Base-by-base conservation (phyloP, 2,888 invertebrate species). In the Tholera decimalis region DNA sequence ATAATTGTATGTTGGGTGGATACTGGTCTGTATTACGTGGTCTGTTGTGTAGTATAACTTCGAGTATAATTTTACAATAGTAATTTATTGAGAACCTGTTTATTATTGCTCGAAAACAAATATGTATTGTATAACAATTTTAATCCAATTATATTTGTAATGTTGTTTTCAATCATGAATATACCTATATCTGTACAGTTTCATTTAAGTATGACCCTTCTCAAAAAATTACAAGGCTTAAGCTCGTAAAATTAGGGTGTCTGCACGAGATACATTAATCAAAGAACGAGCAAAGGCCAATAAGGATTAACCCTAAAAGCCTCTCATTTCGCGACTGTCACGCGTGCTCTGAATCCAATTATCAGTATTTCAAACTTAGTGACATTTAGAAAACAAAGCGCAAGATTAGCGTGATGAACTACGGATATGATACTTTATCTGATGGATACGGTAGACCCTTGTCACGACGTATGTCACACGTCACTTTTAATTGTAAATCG, bases 311-410 rank as follows among this genome's bases (percentile, higher is more conserved):
- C 44, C 51, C 60, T 58, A 55, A 44, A 44, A 49, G 28, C n/a
- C 82, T 81, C 49, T 61, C 41, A 20, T 43, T 59, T 18, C 41
- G 47, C 50, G 46, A 30, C 58, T 63, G 83, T 80, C 83, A 72
- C 73, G 72, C 53, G 24, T 75, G 80, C 60, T 83, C 81, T 73
- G 83, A 84, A 89, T 90, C 88, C 87, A 92, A 92, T 93, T 92
- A 92, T 82, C 79, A 82, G 80, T 85, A 67, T 89, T 84, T 91
- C 89, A 90, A 90, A 88, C 70, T 81, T 67, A 64, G 82, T 88
- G 91, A 91, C 91, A 90, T 83, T 83, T 77, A 86, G 85, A 89
- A 92, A 91, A 90, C 86, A 85, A 89, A 83, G 64, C 59, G 55
- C 49, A 51, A 57, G 73, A 69, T 76, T 73, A 67, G 61, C 46